Evolutionary conservation across 2,888 invertebrate genomes (phyloP), one percentile per base, ranked within the genome.

Genomic region (Apomyelois bistriatella): DNA sequence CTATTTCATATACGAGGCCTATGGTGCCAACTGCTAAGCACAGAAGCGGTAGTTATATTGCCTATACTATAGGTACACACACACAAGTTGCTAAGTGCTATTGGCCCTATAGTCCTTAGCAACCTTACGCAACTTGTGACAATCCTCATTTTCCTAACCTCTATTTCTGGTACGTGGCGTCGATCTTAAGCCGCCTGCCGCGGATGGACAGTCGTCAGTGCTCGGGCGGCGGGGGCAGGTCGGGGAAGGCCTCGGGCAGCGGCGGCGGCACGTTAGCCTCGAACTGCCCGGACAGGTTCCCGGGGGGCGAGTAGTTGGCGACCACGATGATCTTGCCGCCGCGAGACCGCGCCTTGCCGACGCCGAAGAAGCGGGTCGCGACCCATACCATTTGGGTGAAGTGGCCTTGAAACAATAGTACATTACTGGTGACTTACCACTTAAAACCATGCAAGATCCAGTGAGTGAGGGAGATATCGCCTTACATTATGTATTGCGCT

Each of bases 321-420:
- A 97, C 97, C 0, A 97, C 96, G 59, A 96, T 94, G 43, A 95
- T 91, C 72, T 95, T 95, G 10, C 96, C 96, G 12, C 94, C 94
- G 41, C 94, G 89, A 32, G 95, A 95, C 50, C 94, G 92, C 0
- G 96, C 96, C 72, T 95, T 95, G 6, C 96, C 97, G 0, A 97
- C 93, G 1, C 97, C 97, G 71, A 96, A 93, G 75, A 93, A 93
- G 42, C 93, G 92, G 1, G 95, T 95, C 46, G 91, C 92, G 36
- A 93, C 92, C 97, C 97, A 97, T 17, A 97, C 95, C 79, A 97
- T 91, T 85, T 97, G 97, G 0, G 96, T 96, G 81, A 97, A 97
- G 79, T 96, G 96, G 55, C 96, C 96, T 95, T 13, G 2, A 7
- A 1, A 13, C 22, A n/a, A 30, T 12, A 13, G 22, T 3, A 22